Evolutionary conservation across 2,797 vertebrate genomes (phyloP).

Genomic region (Bryconaethiops microstoma): DNA sequence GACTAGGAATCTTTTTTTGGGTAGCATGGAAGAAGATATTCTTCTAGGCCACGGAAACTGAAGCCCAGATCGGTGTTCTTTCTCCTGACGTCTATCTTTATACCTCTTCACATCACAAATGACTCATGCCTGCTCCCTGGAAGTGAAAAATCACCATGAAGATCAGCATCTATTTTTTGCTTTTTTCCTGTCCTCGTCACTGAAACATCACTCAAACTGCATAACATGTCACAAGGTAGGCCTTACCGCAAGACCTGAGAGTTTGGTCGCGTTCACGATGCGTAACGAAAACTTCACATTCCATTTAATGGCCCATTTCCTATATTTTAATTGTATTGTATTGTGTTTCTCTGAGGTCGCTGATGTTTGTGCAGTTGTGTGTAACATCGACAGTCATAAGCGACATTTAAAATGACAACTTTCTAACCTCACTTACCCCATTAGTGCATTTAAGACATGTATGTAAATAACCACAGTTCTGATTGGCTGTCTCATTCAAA

Average conservation of each 20-base stretch:
- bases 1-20: neutral
- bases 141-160: constrained; percentile 45
- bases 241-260: constrained; percentile 1
- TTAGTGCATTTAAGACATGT: too few species aligned
- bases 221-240: constrained; percentile 26
- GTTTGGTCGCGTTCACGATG: neutral
- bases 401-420: too few species aligned
- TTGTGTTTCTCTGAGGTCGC: too few species aligned
- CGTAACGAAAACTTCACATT: neutral
- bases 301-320: too few species aligned
- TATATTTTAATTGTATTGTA: too few species aligned
- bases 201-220: constrained; percentile 37
- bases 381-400: too few species aligned
- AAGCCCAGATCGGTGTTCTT: neutral
- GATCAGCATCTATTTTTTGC: constrained; percentile 55
- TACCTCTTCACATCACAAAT: constrained; percentile 45
- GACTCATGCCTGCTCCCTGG: constrained; percentile 48
- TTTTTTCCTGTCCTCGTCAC: constrained; percentile 33
- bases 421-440: too few species aligned
- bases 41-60: neutral
- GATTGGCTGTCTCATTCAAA: too few species aligned
- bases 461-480: too few species aligned
- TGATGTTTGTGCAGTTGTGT: too few species aligned
- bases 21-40: neutral
- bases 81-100: constrained; percentile 44